Conservation (phyloP, 2,113 vertebrate species). For the Himantopus leucocephalus region DNA sequence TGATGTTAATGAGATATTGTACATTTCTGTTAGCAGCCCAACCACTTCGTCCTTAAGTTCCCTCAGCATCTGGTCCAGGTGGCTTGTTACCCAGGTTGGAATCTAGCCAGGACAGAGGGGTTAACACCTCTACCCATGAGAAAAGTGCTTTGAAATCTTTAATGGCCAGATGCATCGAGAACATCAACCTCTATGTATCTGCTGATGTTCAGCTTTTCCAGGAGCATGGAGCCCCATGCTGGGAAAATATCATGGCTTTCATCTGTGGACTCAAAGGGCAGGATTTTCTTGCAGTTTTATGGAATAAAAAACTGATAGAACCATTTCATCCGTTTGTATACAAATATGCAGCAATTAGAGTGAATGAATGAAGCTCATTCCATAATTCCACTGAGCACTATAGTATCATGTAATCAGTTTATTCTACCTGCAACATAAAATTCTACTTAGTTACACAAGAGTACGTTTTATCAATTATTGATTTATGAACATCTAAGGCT, state of each 20-base stretch:
- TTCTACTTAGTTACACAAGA: constrained; percentile 65
- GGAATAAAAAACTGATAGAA: neutral
- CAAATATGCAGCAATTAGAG: constrained; percentile 59
- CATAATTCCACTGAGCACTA: constrained; percentile 55
- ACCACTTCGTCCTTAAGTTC: neutral
- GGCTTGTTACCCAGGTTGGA: constrained; percentile 32
- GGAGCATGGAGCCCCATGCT: neutral
- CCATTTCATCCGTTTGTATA: constrained; percentile 49
- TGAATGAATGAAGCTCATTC: constrained; percentile 45
- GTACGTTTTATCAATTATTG: constrained; percentile 71
- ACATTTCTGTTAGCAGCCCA: constrained; percentile 19
- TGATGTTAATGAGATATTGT: constrained; percentile 29
- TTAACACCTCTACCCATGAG: constrained; percentile 43
- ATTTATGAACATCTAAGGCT: constrained; percentile 69
- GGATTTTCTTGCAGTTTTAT: constrained; percentile 28
- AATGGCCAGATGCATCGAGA: constrained; percentile 14
- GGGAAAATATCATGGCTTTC: constrained; percentile 41
- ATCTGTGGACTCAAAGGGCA: constrained; percentile 8
- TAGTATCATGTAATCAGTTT: constrained; percentile 62
- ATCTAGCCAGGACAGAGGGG: constrained; percentile 15
- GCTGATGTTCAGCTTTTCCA: neutral
- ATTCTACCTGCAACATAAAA: constrained; percentile 65
- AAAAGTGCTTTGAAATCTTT: constrained; percentile 24
- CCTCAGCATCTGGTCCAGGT: constrained; percentile 39
- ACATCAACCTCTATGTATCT: constrained; percentile 8